Conservation (phyloP, 2,797 vertebrate genomes). For the Malurus leucopterus region DNA sequence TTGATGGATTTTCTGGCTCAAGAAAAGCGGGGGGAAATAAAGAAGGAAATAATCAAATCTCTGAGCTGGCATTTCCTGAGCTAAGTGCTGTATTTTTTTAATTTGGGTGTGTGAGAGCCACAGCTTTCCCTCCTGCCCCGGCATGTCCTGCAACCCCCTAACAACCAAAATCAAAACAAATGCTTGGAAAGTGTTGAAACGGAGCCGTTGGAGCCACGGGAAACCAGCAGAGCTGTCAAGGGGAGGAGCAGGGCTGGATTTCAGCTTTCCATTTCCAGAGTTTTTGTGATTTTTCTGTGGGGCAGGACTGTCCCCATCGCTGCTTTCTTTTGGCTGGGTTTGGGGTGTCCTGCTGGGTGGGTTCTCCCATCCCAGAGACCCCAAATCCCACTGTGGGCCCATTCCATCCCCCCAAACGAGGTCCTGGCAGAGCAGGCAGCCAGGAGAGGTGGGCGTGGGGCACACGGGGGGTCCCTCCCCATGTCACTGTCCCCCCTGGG, state of each 20-base stretch:
- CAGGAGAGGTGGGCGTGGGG: fast-evolving
- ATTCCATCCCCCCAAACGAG: fast-evolving
- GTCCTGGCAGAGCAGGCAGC: background rate
- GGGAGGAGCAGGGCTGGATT: background rate
- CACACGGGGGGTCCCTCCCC: fast-evolving
- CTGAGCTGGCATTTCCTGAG: background rate
- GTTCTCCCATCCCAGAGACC: background rate
- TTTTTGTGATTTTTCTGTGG: background rate
- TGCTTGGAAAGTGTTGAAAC: background rate
- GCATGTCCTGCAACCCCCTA: background rate
- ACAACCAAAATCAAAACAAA: background rate
- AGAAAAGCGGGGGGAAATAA: background rate
- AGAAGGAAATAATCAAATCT: background rate
- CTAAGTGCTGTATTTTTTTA: background rate
- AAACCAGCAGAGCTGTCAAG: fast-evolving
- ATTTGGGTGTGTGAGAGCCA: constrained; percentile 4
- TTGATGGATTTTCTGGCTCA: background rate
- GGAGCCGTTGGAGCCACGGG: fast-evolving
- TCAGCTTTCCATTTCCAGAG: background rate
- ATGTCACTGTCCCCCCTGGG: background rate
- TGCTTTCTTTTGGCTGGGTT: background rate
- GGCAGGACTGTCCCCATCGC: background rate
- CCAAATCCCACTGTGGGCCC: background rate
- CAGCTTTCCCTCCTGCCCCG: background rate
- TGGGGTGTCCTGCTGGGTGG: fast-evolving